Percentiles rank a stretch among this genome's conserved stretches.
Evolutionary conservation across 1,140 invertebrate genomes (phyloP).

Genomic region (Drosophila eugracilis): DNA sequence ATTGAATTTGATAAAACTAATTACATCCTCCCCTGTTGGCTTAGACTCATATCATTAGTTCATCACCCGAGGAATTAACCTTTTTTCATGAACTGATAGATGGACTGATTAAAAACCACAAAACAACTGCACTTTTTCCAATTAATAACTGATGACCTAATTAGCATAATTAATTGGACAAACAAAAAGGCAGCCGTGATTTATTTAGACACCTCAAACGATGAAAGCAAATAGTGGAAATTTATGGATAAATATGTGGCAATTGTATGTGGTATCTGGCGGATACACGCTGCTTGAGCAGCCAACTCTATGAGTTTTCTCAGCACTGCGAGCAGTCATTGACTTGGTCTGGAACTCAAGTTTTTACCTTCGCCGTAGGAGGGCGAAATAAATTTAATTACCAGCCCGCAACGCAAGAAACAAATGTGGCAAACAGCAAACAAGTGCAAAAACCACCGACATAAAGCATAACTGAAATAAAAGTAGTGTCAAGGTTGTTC

Average conservation of each 20-base stretch:
- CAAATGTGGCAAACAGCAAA: slow-evolving; percentile 16
- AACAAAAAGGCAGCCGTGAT: slow-evolving; percentile 15
- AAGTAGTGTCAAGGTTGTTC: slow-evolving; percentile 62
- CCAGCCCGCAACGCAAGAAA: slow-evolving; percentile 15
- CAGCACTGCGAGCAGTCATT: slow-evolving; percentile 34
- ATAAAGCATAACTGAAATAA: slow-evolving; percentile 36
- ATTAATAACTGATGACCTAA: slow-evolving; percentile 34
- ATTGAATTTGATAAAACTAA: slow-evolving; percentile 29
- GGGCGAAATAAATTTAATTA: slow-evolving; percentile 50
- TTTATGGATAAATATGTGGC: neutral
- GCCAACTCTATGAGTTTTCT: neutral
- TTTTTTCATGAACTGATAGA: slow-evolving; percentile 13
- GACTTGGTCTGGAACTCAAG: slow-evolving; percentile 22
- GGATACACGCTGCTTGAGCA: slow-evolving; percentile 7
- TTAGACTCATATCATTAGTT: slow-evolving; percentile 1
- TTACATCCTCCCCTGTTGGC: slow-evolving; percentile 6
- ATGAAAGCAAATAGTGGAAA: slow-evolving; percentile 16
- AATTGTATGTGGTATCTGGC: slow-evolving; percentile 13
- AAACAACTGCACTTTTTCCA: slow-evolving; percentile 17
- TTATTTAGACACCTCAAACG: slow-evolving; percentile 21
- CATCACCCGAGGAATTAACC: neutral
- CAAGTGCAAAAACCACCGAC: slow-evolving; percentile 19
- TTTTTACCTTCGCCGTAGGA: slow-evolving; percentile 36
- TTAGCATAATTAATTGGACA: slow-evolving; percentile 37
- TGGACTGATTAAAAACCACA: slow-evolving; percentile 10